Percentiles rank a stretch among this genome's conserved stretches.
These are phyloP conservation scores for Pangasius larnaudii DNA, from an alignment of 2,797 vertebrate species.

Conservation along the genomic window DNA sequence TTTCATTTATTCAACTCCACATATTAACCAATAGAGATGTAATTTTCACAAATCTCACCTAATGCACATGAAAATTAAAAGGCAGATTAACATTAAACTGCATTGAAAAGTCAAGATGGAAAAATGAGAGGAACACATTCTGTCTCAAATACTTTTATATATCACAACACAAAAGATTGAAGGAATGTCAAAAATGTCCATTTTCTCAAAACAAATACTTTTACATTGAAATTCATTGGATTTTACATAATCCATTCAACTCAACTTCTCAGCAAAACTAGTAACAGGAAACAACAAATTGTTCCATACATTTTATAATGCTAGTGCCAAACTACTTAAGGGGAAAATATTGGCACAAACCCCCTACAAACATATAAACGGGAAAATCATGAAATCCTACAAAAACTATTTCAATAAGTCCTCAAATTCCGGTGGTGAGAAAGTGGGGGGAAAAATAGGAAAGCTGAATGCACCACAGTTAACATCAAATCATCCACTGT, in stretches of 20 bases:
- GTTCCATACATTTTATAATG: conserved; percentile 19
- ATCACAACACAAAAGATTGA: conserved; percentile 26
- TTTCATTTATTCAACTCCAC: neutral
- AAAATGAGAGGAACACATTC: neutral
- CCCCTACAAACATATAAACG: neutral
- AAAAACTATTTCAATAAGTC: conserved; percentile 5
- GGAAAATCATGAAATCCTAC: conserved; percentile 2
- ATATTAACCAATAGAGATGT: neutral
- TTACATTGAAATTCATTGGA: conserved; percentile 28
- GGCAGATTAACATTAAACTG: neutral
- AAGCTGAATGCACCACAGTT: conserved; percentile 6
- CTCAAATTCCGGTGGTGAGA: conserved; percentile 17
- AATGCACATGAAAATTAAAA: neutral
- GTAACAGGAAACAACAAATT: neutral
- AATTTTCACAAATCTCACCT: neutral
- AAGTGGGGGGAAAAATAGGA: neutral
- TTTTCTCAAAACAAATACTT: conserved; percentile 30
- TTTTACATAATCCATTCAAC: conserved; percentile 15
- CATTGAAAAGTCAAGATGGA: neutral
- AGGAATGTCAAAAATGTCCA: conserved; percentile 24
- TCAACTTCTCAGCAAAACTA: conserved; percentile 7
- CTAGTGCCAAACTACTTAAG: conserved; percentile 1
- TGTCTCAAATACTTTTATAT: conserved; percentile 33
- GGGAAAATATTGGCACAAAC: conserved; percentile 26
- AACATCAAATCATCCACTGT: conserved; percentile 10